These are phyloP conservation scores for Thereva nobilitata DNA, from an alignment of 2,888 invertebrate genomes.

Conservation along the genomic window DNA sequence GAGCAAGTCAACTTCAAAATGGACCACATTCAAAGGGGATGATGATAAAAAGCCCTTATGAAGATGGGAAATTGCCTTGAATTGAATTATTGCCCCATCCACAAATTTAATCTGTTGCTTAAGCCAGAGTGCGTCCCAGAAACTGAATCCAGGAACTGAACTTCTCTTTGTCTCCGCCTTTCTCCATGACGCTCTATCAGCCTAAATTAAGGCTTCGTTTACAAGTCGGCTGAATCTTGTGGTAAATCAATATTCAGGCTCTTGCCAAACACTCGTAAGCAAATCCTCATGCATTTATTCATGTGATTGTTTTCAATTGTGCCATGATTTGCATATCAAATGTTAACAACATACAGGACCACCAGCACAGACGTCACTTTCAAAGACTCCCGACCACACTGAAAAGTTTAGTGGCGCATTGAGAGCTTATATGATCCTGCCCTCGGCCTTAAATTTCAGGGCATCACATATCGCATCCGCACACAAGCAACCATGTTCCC, in stretches of 20 bases:
- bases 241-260: conserved; percentile 19
- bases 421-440: conserved; percentile 12
- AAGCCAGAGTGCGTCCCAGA: background rate
- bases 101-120: conserved; percentile 29
- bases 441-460: conserved; percentile 27
- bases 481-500: background rate
- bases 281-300: conserved; percentile 47
- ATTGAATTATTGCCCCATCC: conserved; percentile 27
- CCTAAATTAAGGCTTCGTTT: conserved; percentile 2
- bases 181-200: background rate
- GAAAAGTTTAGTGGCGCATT: background rate
- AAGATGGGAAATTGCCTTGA: conserved; percentile 1
- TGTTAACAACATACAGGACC: conserved; percentile 43
- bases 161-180: no score
- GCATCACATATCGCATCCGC: conserved; percentile 6
- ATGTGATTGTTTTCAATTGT: conserved; percentile 48
- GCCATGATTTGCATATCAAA: conserved; percentile 47
- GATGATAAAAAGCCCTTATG: no score
- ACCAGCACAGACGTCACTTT: conserved; percentile 41
- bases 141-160: background rate
- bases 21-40: no score
- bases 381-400: conserved; percentile 34
- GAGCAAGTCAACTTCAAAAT: no score
- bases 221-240: conserved; percentile 4
- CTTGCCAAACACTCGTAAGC: conserved; percentile 21